Evolutionary conservation across 2,113 vertebrate genomes (phyloP).

Genomic region (Condylura cristata): DNA sequence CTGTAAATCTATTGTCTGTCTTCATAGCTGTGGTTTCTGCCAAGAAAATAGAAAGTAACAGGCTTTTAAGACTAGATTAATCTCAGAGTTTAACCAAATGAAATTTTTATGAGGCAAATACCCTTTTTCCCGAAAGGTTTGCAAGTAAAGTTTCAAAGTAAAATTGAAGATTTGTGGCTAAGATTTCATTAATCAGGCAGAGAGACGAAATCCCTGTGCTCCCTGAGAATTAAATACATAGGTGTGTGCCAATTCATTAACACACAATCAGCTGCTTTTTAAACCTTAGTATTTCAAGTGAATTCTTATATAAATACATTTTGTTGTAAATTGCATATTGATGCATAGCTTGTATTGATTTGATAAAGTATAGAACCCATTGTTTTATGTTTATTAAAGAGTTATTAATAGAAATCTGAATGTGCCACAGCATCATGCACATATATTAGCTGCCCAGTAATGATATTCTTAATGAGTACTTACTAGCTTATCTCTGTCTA

Average conservation of each 20-base stretch:
- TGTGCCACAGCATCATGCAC: neutral
- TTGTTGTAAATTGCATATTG: neutral
- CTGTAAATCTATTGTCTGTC: conserved; percentile 27
- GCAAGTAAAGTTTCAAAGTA: conserved; percentile 51
- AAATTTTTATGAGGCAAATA: conserved; percentile 44
- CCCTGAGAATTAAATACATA: neutral
- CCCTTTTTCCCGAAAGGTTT: conserved; percentile 32
- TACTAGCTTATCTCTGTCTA: conserved; percentile 27
- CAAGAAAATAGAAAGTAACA: conserved; percentile 40
- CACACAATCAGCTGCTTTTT: neutral
- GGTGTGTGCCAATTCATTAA: neutral
- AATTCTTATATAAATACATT: neutral
- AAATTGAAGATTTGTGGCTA: conserved; percentile 30
- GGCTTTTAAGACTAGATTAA: conserved; percentile 54
- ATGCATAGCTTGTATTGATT: neutral
- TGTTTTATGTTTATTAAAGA: neutral
- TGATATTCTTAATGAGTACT: neutral
- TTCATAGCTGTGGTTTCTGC: conserved; percentile 47
- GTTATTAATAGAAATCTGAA: conserved; percentile 16
- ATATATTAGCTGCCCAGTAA: neutral
- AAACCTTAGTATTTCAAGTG: neutral
- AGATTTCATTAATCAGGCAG: conserved; percentile 8
- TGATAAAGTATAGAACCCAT: neutral
- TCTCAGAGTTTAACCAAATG: conserved; percentile 55
- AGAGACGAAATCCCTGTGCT: neutral